A percentile compares a stretch with the other conserved stretches of the same genome.
Conservation (phyloP, 2,888 invertebrate genomes). For the Marasmarcha lunaedactyla region DNA sequence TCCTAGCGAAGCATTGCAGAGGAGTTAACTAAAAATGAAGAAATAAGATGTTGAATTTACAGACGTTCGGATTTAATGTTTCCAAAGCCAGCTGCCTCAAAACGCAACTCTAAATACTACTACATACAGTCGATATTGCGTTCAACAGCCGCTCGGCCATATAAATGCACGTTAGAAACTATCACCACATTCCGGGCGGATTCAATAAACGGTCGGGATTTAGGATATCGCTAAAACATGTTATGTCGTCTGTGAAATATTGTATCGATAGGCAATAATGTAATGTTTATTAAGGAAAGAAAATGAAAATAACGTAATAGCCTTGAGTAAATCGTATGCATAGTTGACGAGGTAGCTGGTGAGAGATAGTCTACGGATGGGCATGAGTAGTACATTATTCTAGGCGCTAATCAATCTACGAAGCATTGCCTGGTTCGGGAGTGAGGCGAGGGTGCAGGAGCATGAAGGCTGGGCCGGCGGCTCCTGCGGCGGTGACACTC, state of each 20-base stretch:
- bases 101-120: conserved; percentile 29
- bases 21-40: conserved; percentile 63
- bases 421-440: conserved; percentile 43
- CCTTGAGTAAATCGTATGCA: conserved; percentile 32
- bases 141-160: conserved; percentile 18
- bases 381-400: not conserved
- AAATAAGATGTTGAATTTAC: conserved; percentile 62
- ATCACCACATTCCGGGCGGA: conserved; percentile 21
- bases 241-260: not conserved
- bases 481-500: conserved; percentile 47
- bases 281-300: not conserved
- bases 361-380: conserved; percentile 4
- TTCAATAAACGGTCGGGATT: conserved; percentile 11
- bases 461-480: conserved; percentile 56
- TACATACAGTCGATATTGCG: conserved; percentile 31
- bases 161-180: conserved; percentile 33
- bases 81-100: conserved; percentile 21
- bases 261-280: not conserved
- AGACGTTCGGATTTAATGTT: conserved; percentile 59
- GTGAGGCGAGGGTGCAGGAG: conserved; percentile 35
- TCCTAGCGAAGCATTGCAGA: conserved; percentile 55
- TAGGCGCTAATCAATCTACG: conserved; percentile 24
- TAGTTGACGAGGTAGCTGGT: conserved; percentile 28
- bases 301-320: conserved; percentile 23
- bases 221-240: conserved; percentile 5